Conservation (phyloP, 2,797 vertebrate genomes). For the Netta rufina region DNA sequence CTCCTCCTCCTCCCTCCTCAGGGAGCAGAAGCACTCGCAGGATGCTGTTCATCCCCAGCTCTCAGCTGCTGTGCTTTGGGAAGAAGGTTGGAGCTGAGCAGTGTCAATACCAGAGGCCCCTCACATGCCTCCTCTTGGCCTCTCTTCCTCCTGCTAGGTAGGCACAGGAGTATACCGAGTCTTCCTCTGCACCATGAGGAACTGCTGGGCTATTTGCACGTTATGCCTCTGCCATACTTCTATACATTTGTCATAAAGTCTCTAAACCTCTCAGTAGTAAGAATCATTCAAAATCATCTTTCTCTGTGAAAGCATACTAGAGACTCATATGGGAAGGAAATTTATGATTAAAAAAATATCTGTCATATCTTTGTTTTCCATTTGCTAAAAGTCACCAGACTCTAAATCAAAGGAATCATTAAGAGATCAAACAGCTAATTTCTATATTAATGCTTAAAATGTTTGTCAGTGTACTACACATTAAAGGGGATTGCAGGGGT, state of each 20-base stretch:
- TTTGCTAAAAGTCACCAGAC: not conserved
- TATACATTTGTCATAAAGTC: not conserved
- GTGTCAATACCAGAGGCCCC: too few species aligned
- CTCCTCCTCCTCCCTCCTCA: not conserved
- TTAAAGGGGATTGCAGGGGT: not conserved
- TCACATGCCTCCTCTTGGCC: not conserved
- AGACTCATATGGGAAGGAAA: not conserved
- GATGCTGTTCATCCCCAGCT: not conserved
- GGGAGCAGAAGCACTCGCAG: fast-evolving
- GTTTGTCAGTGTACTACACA: not conserved
- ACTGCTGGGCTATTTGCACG: not conserved
- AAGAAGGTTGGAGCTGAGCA: not conserved
- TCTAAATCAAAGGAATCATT: not conserved
- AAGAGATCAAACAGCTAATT: not conserved
- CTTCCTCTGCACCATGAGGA: not conserved
- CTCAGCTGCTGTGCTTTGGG: not conserved
- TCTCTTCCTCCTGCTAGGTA: not conserved
- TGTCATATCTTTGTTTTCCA: not conserved
- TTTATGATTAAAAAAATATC: not conserved
- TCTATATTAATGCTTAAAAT: not conserved
- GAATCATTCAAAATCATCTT: not conserved
- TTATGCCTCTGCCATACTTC: not conserved
- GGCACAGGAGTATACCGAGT: not conserved
- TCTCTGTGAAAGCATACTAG: not conserved
- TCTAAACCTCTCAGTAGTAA: not conserved